Evolutionary conservation across 2,797 vertebrate genomes (phyloP).

Genomic region (Danio jaintianensis): DNA sequence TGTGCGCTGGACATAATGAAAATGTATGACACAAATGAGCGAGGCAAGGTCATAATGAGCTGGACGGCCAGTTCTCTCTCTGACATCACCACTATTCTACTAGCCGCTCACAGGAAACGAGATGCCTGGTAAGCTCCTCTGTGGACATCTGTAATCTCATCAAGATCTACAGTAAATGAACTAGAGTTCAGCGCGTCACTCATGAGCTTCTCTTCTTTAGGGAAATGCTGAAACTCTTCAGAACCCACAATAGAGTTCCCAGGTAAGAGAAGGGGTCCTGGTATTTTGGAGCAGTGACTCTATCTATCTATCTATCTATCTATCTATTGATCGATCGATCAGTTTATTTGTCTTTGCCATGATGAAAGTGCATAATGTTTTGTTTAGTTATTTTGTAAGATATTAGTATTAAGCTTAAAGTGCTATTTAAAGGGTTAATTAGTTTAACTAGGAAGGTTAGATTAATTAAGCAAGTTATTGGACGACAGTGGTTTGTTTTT

Average conservation of each 20-base stretch:
- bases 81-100: conserved; percentile 75
- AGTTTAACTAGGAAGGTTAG: too few relatives aligned
- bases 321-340: too few relatives aligned
- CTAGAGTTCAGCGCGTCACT: not conserved
- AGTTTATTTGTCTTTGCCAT: too few relatives aligned
- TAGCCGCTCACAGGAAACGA: conserved; percentile 78
- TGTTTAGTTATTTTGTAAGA: too few relatives aligned
- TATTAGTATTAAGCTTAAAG: too few relatives aligned
- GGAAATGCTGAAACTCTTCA: conserved; percentile 85
- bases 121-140: conserved; percentile 86
- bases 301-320: too few relatives aligned
- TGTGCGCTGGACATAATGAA: conserved; percentile 85
- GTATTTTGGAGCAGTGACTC: not conserved
- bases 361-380: too few relatives aligned
- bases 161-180: not conserved
- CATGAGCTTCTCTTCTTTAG: conserved; percentile 69
- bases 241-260: conserved; percentile 84
- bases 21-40: conserved; percentile 60
- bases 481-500: too few relatives aligned
- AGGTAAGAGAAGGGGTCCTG: conserved; percentile 73
- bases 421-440: too few relatives aligned
- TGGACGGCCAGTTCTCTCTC: conserved; percentile 78
- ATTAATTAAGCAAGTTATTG: too few relatives aligned
- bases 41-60: conserved; percentile 44
- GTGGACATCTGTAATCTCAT: not conserved